Percentiles rank a stretch among this genome's conserved stretches.
Conservation (phyloP, 2,888 invertebrate species). For the Callosobruchus maculatus region DNA sequence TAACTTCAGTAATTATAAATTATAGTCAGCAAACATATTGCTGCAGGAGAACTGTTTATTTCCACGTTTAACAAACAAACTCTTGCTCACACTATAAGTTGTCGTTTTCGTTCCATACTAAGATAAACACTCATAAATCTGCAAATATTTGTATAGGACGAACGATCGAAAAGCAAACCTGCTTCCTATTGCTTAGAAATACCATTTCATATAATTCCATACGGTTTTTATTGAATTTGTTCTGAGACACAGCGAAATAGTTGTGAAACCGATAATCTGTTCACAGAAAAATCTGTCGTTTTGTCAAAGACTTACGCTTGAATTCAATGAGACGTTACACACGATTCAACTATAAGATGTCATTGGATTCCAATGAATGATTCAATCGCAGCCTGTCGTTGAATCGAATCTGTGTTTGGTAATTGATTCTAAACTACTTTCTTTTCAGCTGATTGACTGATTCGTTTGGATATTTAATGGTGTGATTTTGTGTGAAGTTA, state of each 20-base stretch:
- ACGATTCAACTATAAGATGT: too few relatives aligned
- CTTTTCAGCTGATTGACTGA: too few relatives aligned
- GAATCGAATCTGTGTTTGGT: too few relatives aligned
- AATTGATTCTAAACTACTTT: too few relatives aligned
- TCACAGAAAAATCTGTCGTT: too few relatives aligned
- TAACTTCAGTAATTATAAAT: not conserved
- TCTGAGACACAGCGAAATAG: not conserved
- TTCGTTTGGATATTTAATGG: too few relatives aligned
- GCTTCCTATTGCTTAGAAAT: conserved; percentile 20
- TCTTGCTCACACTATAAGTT: not conserved
- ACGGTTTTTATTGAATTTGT: not conserved
- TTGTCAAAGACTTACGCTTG: too few relatives aligned
- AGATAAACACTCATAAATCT: conserved; percentile 31
- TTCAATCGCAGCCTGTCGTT: too few relatives aligned
- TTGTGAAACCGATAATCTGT: not conserved
- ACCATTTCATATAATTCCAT: conserved; percentile 3
- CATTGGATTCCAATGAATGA: too few relatives aligned
- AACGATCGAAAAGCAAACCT: conserved; percentile 26
- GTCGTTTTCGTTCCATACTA: conserved; percentile 15
- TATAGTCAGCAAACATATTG: not conserved
- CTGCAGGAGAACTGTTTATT: not conserved
- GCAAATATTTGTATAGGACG: conserved; percentile 32
- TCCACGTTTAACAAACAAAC: not conserved
- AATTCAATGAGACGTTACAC: too few relatives aligned
- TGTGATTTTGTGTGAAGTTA: too few relatives aligned